phyloP scores from a whole-genome alignment of 1,140 invertebrate genomes.

The Achroia grisella region DNA sequence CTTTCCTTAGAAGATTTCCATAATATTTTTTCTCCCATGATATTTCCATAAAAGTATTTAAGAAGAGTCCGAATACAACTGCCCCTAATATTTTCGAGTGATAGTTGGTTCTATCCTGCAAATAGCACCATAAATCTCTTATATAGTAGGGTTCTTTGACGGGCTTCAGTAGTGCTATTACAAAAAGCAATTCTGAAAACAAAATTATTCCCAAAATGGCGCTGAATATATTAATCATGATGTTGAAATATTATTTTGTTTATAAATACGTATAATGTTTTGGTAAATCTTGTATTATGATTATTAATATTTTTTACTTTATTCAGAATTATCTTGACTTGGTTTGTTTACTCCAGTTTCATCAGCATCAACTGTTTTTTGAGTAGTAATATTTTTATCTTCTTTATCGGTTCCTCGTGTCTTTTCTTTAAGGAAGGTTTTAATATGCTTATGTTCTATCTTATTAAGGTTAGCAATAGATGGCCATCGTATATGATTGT shows the following conservation, averaged over 20 bases:
- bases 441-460: slow-evolving; percentile 20
- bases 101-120: slow-evolving; percentile 16
- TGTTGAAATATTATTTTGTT: slow-evolving; percentile 1
- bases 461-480: slow-evolving; percentile 24
- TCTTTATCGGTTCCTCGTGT: slow-evolving; percentile 9
- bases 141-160: slow-evolving; percentile 29
- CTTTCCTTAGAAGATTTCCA: slow-evolving; percentile 7
- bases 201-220: slow-evolving; percentile 17
- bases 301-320: background rate
- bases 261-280: background rate
- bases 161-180: slow-evolving; percentile 38
- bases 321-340: background rate
- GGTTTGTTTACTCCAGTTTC: background rate
- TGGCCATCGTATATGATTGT: slow-evolving; percentile 21
- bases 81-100: slow-evolving; percentile 15
- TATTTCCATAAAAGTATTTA: slow-evolving; percentile 29
- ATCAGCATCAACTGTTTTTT: too few relatives aligned
- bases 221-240: slow-evolving; percentile 43
- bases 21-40: slow-evolving; percentile 22
- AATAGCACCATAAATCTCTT: slow-evolving; percentile 32
- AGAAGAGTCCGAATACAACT: slow-evolving; percentile 14
- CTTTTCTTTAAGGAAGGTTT: slow-evolving; percentile 19
- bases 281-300: background rate
- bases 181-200: slow-evolving; percentile 26
- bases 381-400: background rate